phyloP scores from a whole-genome alignment of 1,140 invertebrate genomes.

The Penaeus vannamei region DNA sequence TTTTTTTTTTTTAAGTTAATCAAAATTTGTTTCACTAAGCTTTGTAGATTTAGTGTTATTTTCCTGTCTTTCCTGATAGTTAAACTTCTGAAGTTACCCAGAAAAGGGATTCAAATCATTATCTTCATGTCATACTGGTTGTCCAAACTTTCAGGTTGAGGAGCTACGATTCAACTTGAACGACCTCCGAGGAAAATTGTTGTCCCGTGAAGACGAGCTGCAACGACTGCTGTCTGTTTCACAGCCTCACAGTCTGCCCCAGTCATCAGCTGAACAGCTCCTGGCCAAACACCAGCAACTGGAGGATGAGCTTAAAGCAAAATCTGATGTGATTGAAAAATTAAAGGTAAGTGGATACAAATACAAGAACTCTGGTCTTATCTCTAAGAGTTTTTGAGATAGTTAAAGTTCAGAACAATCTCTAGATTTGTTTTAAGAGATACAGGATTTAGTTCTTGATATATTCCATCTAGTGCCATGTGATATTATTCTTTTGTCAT shows the following conservation, averaged over 20 bases:
- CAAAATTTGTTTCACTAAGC: no score
- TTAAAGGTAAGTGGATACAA: slow-evolving; percentile 17
- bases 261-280: slow-evolving; percentile 25
- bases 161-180: slow-evolving; percentile 30
- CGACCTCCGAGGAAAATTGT: slow-evolving; percentile 26
- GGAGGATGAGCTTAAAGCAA: background rate
- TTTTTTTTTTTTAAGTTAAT: no score
- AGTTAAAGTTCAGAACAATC: no score
- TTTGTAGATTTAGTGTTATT: no score
- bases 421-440: no score
- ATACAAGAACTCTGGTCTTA: background rate
- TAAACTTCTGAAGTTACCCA: no score
- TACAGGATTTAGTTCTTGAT: no score
- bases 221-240: slow-evolving; percentile 17
- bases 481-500: background rate
- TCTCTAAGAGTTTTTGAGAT: no score
- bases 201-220: slow-evolving; percentile 39
- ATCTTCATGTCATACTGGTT: no score
- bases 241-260: slow-evolving; percentile 45
- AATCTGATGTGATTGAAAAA: slow-evolving; percentile 2
- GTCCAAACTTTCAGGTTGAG: slow-evolving; percentile 32
- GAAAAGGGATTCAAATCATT: no score
- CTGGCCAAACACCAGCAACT: background rate
- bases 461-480: background rate
- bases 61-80: no score